Conservation (phyloP, 2,797 vertebrate species). For the Rallus crepitans region DNA sequence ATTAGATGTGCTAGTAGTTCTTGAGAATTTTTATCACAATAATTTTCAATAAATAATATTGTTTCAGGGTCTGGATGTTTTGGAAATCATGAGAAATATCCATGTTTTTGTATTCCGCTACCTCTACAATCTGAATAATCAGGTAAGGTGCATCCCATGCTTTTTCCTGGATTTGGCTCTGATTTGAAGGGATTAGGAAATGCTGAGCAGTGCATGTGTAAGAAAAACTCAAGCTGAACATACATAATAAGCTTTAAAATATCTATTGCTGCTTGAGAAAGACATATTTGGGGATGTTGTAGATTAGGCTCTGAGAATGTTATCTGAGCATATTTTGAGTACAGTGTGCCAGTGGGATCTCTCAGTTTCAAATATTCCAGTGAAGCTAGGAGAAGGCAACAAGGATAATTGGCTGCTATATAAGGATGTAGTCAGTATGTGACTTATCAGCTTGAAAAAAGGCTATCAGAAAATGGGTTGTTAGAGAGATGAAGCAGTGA, state of each 20-base stretch:
- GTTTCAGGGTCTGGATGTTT: slow-evolving; percentile 93
- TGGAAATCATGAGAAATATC: slow-evolving; percentile 99
- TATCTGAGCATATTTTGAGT: neutral
- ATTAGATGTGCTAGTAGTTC: neutral
- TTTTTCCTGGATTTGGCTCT: neutral
- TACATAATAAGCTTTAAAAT: neutral
- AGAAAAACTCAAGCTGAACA: neutral
- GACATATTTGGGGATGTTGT: neutral
- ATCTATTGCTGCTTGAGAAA: neutral
- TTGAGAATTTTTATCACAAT: neutral
- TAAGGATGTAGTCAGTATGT: neutral
- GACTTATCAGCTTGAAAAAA: neutral
- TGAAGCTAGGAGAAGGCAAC: neutral
- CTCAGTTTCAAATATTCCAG: neutral
- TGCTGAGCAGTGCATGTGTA: fast-evolving
- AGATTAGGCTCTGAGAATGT: neutral
- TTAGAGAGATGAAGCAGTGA: neutral
- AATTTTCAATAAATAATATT: slow-evolving; percentile 35
- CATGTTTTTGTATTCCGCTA: slow-evolving; percentile 98
- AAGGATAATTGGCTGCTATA: neutral
- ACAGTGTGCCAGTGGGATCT: neutral
- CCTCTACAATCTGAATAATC: slow-evolving; percentile 99
- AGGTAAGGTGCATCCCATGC: slow-evolving; percentile 78
- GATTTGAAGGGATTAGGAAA: neutral
- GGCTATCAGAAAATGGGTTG: neutral